These are phyloP conservation scores for Oscheius sp. DNA, from an alignment of 2,888 invertebrate genomes.

Conservation along the genomic window DNA sequence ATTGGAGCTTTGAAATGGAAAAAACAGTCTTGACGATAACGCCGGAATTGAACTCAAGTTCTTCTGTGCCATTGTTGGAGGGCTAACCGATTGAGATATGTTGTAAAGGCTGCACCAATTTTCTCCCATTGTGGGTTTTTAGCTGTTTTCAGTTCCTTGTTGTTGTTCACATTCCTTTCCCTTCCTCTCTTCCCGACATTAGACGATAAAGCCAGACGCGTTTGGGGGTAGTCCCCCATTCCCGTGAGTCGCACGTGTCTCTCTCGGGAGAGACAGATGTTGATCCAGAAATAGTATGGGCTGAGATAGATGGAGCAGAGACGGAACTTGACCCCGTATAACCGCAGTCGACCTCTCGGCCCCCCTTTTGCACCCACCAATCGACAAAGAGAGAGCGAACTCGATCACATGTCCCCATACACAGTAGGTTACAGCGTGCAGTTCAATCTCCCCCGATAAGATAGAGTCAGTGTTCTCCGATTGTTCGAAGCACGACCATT, in stretches of 20 bases:
- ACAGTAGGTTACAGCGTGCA: constrained; percentile 17
- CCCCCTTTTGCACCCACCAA: constrained; percentile 14
- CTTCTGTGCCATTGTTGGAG: too few species aligned
- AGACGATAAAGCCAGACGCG: constrained; percentile 5
- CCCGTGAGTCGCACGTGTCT: constrained; percentile 14
- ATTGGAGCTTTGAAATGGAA: too few species aligned
- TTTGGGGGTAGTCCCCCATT: neutral
- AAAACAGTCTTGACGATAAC: too few species aligned
- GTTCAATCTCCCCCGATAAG: neutral
- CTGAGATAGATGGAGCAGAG: constrained; percentile 6
- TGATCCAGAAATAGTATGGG: too few species aligned
- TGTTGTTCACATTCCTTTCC: constrained; percentile 1
- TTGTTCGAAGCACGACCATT: too few species aligned
- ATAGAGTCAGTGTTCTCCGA: neutral
- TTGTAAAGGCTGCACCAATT: too few species aligned
- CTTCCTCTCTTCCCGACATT: neutral
- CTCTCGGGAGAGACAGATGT: constrained; percentile 11
- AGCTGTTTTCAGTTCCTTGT: constrained; percentile 4
- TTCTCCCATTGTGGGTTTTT: neutral
- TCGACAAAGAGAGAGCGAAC: neutral
- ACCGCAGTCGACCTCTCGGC: constrained; percentile 13
- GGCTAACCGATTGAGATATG: too few species aligned
- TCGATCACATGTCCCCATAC: constrained; percentile 2
- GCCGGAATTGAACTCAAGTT: too few species aligned
- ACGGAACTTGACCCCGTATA: constrained; percentile 9